Evolutionary conservation across 2,113 vertebrate genomes (phyloP).

Genomic region (Tympanuchus pallidicinctus): DNA sequence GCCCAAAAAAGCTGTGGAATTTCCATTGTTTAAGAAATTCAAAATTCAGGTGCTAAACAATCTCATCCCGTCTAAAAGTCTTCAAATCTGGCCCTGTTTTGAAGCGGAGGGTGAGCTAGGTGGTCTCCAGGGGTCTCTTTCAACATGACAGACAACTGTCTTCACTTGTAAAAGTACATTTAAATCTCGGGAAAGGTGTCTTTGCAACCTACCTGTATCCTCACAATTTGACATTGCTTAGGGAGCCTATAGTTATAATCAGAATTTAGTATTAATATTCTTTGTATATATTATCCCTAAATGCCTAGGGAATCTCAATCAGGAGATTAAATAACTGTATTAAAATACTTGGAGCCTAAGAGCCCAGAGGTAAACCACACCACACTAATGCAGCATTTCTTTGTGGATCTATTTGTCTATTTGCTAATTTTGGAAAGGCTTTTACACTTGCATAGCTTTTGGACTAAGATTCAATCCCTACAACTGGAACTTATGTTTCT

Average conservation of each 20-base stretch:
- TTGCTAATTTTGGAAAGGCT: not conserved
- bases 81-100: not conserved
- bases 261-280: not conserved
- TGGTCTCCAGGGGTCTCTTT: not conserved
- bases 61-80: not conserved
- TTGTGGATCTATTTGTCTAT: not conserved
- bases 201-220: not conserved
- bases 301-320: not conserved
- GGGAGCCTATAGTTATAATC: not conserved
- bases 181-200: not conserved
- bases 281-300: not conserved
- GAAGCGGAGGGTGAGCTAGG: not conserved
- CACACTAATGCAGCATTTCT: not conserved
- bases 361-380: not conserved
- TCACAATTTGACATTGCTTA: not conserved
- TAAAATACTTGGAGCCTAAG: not conserved
- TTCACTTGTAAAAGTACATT: not conserved
- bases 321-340: not conserved
- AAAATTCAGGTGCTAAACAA: not conserved
- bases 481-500: not conserved
- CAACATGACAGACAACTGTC: not conserved
- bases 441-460: not conserved
- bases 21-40: not conserved
- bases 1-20: not conserved
- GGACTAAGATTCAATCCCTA: not conserved